phyloP scores from a whole-genome alignment of 2,113 vertebrate genomes.

The Lampris incognitus region DNA sequence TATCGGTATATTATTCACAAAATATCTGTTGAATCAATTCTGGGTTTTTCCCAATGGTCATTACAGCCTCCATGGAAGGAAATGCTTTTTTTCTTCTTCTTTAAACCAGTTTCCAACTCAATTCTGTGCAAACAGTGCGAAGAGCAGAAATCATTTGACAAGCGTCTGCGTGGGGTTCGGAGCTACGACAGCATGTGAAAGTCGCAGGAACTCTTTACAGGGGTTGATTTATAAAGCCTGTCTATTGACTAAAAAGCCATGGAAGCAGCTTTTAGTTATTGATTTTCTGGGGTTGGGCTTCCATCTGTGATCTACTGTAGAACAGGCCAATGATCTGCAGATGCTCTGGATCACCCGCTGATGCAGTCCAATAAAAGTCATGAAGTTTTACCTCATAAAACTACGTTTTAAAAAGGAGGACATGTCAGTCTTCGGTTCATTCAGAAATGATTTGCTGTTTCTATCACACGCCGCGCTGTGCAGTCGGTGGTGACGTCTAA shows the following conservation, averaged over 20 bases:
- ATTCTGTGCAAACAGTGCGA: slow-evolving; percentile 58
- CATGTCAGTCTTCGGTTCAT: not conserved
- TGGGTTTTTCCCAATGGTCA: not conserved
- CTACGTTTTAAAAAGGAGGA: not conserved
- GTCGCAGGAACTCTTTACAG: slow-evolving; percentile 80
- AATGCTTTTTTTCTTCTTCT: slow-evolving; percentile 29
- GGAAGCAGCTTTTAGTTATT: slow-evolving; percentile 70
- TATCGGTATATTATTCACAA: slow-evolving; percentile 33
- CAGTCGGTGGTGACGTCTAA: too few species aligned
- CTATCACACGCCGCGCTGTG: too few species aligned
- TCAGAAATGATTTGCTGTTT: not conserved
- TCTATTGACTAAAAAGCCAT: slow-evolving; percentile 78
- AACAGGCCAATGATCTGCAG: slow-evolving; percentile 66
- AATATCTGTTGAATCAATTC: slow-evolving; percentile 39
- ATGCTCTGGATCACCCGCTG: slow-evolving; percentile 63
- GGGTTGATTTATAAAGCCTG: slow-evolving; percentile 82
- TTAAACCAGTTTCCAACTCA: slow-evolving; percentile 50
- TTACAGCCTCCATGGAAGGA: slow-evolving; percentile 15
- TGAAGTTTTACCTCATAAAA: slow-evolving; percentile 26
- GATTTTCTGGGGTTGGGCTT: slow-evolving; percentile 77
- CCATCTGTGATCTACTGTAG: slow-evolving; percentile 69
- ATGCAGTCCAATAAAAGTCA: slow-evolving; percentile 43
- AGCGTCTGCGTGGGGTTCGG: slow-evolving; percentile 64
- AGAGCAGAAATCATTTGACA: slow-evolving; percentile 72
- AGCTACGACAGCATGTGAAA: slow-evolving; percentile 75